These are phyloP conservation scores for Athripsodes cinereus DNA, from an alignment of 2,888 invertebrate genomes.

Conservation along the genomic window DNA sequence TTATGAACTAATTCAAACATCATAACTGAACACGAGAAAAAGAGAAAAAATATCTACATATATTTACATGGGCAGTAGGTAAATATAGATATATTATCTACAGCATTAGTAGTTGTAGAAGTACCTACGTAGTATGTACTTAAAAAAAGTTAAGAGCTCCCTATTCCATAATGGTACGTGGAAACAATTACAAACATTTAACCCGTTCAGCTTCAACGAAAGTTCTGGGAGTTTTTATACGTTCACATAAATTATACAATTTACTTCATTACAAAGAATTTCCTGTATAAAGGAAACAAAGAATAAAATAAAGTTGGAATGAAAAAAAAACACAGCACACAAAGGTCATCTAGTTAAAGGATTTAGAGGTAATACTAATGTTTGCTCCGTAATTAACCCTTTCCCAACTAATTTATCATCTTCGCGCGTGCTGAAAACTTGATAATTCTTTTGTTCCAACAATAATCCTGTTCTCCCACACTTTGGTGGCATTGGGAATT, in stretches of 20 bases:
- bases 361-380: not conserved
- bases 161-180: not conserved
- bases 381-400: not conserved
- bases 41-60: no score
- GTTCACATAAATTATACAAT: not conserved
- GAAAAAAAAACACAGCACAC: not conserved
- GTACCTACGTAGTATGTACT: no score
- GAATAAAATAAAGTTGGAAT: not conserved
- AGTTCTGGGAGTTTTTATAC: not conserved
- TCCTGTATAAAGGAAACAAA: not conserved
- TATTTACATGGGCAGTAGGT: no score
- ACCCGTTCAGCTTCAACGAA: not conserved
- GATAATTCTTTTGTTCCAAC: conserved; percentile 2
- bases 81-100: no score
- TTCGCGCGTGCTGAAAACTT: not conserved
- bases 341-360: conserved; percentile 1
- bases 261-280: not conserved
- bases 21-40: no score
- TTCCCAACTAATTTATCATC: conserved; percentile 1
- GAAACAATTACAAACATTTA: not conserved
- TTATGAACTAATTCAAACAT: no score
- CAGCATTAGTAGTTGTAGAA: no score
- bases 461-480: not conserved
- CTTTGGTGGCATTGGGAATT: not conserved
- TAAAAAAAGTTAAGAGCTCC: not conserved